Evolutionary conservation across 2,797 vertebrate genomes (phyloP), one percentile per base, ranked within the genome.

Genomic region (Allobates femoralis): DNA sequence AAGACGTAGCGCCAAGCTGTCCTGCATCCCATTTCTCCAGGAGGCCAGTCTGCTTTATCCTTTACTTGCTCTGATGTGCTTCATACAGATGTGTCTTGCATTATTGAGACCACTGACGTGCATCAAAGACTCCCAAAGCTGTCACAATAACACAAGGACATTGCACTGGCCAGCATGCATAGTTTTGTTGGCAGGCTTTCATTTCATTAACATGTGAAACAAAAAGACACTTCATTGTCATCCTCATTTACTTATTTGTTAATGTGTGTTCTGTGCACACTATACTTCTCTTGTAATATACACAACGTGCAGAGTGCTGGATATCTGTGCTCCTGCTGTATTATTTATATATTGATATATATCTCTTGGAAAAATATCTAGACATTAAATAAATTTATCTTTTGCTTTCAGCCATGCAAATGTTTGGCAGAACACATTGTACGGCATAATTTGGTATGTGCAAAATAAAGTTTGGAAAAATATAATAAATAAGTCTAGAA

Each of bases 61-160:
- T 62, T 79, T 84, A 19, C 81, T 87, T 87, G 64, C 75, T 74
- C 86, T 84, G 86, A 84, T 87, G 86, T 87, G 76, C 81, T 79
- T 56, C 64, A 79, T 87, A 87, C 86, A 87, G 86, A 87, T 87
- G 86, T 83, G 81, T 80, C 81, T 84, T 87, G 81, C 86, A 87
- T 87, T 84, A 79, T 87, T 87, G 66, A 84, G 81, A 79, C 74
- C 76, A 87, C 81, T 79, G 81, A 84, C 66, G 75, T 79, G 81
- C 81, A 79, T 87, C 86, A 87, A 84, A 87, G 86, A 50, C 81
- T 84, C 81, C 81, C 86, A 79, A 32, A 84, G 86, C 86, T 87
- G 86, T 87, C 81, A 79, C 75, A 73, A 74, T 79, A 84, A 79
- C 58, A 83, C 81, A 87, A 79, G 85, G 86, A 87, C 86, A 74